A percentile compares a stretch with the other conserved stretches of the same genome.
Conservation (phyloP, 2,797 vertebrate species). For the Orestias chungarensis region DNA sequence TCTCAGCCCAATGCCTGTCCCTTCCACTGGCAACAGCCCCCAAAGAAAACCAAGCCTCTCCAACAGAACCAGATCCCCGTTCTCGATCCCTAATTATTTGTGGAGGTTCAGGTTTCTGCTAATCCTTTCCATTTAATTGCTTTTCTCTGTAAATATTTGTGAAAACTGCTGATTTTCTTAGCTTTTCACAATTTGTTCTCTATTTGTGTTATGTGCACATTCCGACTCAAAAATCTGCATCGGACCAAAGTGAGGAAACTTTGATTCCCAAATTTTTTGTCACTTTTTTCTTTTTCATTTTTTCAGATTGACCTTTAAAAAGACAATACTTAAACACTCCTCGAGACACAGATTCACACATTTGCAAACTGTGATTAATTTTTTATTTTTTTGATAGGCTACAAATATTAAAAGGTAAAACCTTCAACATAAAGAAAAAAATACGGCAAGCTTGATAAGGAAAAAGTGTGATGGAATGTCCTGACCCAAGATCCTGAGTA, state of each 20-base stretch:
- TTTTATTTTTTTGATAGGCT: no score
- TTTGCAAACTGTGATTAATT: no score
- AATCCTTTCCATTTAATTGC: conserved; percentile 75
- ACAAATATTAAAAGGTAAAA: no score
- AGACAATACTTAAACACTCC: background rate
- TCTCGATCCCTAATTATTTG: conserved; percentile 66
- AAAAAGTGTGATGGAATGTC: no score
- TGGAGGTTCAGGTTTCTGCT: conserved; percentile 75
- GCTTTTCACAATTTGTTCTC: conserved; percentile 23
- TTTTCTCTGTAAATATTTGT: conserved; percentile 78
- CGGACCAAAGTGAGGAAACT: conserved; percentile 17
- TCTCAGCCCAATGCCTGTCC: conserved; percentile 59
- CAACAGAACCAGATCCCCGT: conserved; percentile 51
- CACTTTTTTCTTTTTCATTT: background rate
- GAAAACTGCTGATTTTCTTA: conserved; percentile 50
- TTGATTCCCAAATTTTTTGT: conserved; percentile 22
- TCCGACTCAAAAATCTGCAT: conserved; percentile 26
- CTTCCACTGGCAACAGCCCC: conserved; percentile 49
- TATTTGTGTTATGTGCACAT: conserved; percentile 40
- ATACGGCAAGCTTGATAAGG: no score
- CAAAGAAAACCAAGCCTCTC: conserved; percentile 43
- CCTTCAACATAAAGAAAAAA: no score
- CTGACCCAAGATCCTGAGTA: no score
- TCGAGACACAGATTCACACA: no score
- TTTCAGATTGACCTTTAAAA: no score